phyloP scores from a whole-genome alignment of 2,113 vertebrate genomes.

The Leptobrachium ailaonicum region DNA sequence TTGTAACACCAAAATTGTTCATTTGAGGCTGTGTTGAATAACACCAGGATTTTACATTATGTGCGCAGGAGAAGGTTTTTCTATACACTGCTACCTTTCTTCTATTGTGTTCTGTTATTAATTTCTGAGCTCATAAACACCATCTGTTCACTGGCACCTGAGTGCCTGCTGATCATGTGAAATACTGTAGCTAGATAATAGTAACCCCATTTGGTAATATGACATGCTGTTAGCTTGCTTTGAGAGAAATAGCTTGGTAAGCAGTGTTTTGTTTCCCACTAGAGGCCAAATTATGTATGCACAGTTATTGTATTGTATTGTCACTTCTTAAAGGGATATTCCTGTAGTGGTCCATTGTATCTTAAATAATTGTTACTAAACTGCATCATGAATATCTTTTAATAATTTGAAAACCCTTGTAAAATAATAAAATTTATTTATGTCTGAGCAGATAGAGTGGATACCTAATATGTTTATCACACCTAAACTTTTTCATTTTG shows the following conservation, averaged over 20 bases:
- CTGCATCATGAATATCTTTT: too few relatives aligned
- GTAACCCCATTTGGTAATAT: background rate
- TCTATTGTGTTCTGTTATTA: background rate
- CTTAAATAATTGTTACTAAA: too few relatives aligned
- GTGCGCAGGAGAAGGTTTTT: background rate
- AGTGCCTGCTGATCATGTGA: background rate
- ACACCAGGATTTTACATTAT: background rate
- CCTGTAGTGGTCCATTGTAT: too few relatives aligned
- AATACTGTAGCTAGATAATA: background rate
- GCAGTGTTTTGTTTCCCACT: constrained; percentile 9
- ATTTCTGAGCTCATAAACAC: constrained; percentile 9
- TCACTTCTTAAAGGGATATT: too few relatives aligned
- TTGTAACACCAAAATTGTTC: too few relatives aligned
- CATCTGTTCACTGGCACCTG: constrained; percentile 14
- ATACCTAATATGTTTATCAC: too few relatives aligned
- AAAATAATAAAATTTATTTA: too few relatives aligned
- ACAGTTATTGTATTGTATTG: too few relatives aligned
- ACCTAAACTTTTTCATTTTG: too few relatives aligned
- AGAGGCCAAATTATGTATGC: background rate
- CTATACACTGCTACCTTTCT: background rate
- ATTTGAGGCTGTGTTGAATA: background rate
- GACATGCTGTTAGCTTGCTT: background rate
- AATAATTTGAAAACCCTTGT: too few relatives aligned
- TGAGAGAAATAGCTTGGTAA: background rate
- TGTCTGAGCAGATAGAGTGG: too few relatives aligned